phyloP scores from a whole-genome alignment of 2,113 vertebrate species.

The Strigops habroptila region DNA sequence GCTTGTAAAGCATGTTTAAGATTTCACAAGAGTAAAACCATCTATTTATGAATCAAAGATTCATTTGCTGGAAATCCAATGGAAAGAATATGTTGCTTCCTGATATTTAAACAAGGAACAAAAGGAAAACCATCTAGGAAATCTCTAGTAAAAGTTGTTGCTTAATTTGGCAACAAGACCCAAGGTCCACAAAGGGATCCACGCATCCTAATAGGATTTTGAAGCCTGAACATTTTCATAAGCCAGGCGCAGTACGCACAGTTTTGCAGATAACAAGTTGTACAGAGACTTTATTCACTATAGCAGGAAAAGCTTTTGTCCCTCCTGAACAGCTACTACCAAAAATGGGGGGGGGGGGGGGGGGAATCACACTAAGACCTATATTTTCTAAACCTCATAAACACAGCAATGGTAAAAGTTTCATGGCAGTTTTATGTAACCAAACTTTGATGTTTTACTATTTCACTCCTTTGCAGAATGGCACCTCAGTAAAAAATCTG shows the following conservation, averaged over 20 bases:
- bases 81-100: fast-evolving
- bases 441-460: not conserved
- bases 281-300: not conserved
- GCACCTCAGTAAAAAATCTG: not conserved
- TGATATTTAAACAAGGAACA: not conserved
- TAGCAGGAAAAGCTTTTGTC: not conserved
- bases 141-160: not conserved
- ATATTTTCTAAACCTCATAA: not conserved
- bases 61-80: not conserved
- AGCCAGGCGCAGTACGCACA: not conserved
- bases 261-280: not conserved
- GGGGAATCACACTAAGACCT: not conserved
- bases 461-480: not conserved
- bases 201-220: not conserved
- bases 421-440: not conserved
- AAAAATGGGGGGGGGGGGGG: too few relatives aligned
- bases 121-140: not conserved
- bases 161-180: not conserved
- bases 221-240: not conserved
- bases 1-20: not conserved
- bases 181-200: not conserved
- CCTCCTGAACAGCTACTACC: not conserved
- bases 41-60: not conserved
- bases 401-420: not conserved
- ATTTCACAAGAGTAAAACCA: not conserved